Percentiles rank a stretch among this genome's conserved stretches.
phyloP scores from a whole-genome alignment of 2,113 vertebrate species.

The Porphyrio hochstetteri region DNA sequence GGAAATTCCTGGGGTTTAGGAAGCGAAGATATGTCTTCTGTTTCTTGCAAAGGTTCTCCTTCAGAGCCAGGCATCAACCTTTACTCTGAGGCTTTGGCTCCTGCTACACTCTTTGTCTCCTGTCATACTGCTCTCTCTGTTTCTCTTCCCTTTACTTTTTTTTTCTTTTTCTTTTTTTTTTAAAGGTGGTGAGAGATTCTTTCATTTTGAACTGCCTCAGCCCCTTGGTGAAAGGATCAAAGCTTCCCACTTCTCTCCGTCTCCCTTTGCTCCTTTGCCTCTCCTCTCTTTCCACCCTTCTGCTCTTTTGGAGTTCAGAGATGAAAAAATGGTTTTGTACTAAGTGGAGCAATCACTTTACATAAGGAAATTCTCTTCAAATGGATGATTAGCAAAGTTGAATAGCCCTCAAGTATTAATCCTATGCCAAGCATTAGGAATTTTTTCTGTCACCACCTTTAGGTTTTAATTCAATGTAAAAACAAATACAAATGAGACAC shows the following conservation, averaged over 20 bases:
- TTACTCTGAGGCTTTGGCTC: background rate
- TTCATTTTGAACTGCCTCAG: constrained; percentile 21
- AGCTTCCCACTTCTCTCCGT: background rate
- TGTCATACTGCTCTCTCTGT: constrained; percentile 10
- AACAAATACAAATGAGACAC: constrained; percentile 18
- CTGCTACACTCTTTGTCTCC: background rate
- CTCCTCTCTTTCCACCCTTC: background rate
- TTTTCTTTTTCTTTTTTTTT: background rate
- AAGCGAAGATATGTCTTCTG: background rate
- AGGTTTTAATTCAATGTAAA: constrained; percentile 41
- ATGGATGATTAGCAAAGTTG: constrained; percentile 14
- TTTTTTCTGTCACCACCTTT: constrained; percentile 46
- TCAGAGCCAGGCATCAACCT: background rate
- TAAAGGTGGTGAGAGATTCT: constrained; percentile 24
- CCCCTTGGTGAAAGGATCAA: constrained; percentile 11
- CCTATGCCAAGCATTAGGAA: constrained; percentile 1
- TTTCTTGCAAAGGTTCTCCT: background rate
- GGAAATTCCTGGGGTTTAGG: background rate
- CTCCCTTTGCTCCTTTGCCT: background rate
- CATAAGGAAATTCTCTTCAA: constrained; percentile 33
- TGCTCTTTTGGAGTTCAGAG: background rate
- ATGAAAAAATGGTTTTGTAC: background rate
- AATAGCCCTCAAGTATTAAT: constrained; percentile 28
- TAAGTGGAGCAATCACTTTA: background rate
- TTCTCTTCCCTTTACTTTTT: background rate